Evolutionary conservation across 2,113 vertebrate genomes (phyloP).

Genomic region (Pitta sordida): DNA sequence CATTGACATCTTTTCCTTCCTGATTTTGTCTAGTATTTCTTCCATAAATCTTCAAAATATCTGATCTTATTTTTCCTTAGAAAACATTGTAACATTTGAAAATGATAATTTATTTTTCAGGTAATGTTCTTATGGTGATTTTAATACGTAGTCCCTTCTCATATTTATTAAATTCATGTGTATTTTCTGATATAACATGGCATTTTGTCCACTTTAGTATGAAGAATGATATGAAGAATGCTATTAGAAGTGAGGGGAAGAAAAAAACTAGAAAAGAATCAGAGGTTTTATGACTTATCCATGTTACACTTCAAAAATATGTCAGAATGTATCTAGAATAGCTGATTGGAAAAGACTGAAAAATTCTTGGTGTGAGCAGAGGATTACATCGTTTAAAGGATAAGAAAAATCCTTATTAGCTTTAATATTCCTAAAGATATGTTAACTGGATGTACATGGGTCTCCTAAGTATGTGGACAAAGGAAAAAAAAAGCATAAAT

Average conservation of each 20-base stretch:
- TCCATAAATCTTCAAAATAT: neutral
- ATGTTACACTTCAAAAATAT: neutral
- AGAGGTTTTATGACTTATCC: neutral
- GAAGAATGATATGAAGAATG: neutral
- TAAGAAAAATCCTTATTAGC: too few species aligned
- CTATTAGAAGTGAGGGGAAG: too few species aligned
- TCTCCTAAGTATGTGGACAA: neutral
- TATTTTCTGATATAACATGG: neutral
- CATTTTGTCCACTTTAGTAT: neutral
- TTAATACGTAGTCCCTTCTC: neutral
- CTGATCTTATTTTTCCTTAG: neutral
- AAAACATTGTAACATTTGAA: neutral
- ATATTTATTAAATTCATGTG: neutral
- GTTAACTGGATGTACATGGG: neutral
- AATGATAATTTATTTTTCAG: neutral
- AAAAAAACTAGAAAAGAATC: neutral
- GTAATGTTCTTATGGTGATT: neutral
- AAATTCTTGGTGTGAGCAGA: neutral
- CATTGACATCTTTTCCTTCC: neutral
- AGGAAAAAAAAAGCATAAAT: neutral
- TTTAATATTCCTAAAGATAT: neutral
- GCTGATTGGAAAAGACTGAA: neutral
- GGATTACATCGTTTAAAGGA: neutral
- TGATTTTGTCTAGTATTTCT: neutral
- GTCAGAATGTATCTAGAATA: neutral